A percentile compares a stretch with the other conserved stretches of the same genome.
Evolutionary conservation across 2,888 invertebrate genomes (phyloP).

Genomic region (Nesidiocoris tenuis): DNA sequence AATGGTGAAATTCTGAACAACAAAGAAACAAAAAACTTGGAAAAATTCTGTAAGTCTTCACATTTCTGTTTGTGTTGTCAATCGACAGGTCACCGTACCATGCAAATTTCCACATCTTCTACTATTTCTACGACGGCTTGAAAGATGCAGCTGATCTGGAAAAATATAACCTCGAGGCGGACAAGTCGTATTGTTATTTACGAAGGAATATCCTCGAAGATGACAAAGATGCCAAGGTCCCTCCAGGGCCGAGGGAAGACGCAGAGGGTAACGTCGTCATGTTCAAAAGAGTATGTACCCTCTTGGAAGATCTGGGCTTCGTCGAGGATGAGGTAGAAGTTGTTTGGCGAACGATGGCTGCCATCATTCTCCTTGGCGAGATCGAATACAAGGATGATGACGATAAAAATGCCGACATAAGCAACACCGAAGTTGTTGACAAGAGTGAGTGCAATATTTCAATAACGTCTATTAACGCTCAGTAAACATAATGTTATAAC

Average conservation of each 20-base stretch:
- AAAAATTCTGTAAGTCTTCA: too few relatives aligned
- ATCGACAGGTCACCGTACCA: conserved; percentile 55
- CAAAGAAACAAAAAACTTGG: neutral
- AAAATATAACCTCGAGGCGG: conserved; percentile 67
- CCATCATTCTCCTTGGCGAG: conserved; percentile 77
- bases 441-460: conserved; percentile 57
- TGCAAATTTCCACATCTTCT: conserved; percentile 85
- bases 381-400: conserved; percentile 71
- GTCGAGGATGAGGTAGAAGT: conserved; percentile 68
- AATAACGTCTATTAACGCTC: neutral
- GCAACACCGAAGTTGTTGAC: conserved; percentile 68
- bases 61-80: too few relatives aligned
- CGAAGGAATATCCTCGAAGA: conserved; percentile 55
- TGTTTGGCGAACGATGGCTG: conserved; percentile 68
- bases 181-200: conserved; percentile 72
- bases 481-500: too few relatives aligned
- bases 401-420: conserved; percentile 67
- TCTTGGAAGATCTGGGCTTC: conserved; percentile 68
- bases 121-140: conserved; percentile 85
- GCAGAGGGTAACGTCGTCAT: conserved; percentile 64
- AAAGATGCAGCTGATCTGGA: conserved; percentile 66
- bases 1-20: neutral
- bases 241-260: conserved; percentile 65
- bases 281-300: conserved; percentile 65
- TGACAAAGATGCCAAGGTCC: conserved; percentile 54